A percentile compares a stretch with the other conserved stretches of the same genome.
phyloP scores from a whole-genome alignment of 2,888 invertebrate species.

The Mythimna impura region DNA sequence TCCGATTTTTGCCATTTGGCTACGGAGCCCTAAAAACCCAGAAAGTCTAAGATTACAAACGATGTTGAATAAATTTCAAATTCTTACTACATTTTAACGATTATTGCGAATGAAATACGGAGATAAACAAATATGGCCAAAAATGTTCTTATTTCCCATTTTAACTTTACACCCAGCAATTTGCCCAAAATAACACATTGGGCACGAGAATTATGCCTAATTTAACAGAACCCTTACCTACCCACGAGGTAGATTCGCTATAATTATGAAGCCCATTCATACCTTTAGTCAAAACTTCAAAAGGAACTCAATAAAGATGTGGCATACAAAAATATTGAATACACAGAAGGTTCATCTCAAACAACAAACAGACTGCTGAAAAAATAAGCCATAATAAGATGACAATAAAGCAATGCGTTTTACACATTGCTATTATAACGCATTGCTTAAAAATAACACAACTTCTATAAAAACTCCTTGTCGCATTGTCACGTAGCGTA shows the following conservation, averaged over 20 bases:
- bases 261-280: constrained; percentile 52
- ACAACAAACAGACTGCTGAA: no score
- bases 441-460: no score
- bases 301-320: constrained; percentile 30
- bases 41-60: not conserved
- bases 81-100: not conserved
- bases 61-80: not conserved
- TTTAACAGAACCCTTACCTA: constrained; percentile 41
- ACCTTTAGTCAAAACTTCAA: constrained; percentile 36
- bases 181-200: constrained; percentile 30
- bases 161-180: constrained; percentile 39
- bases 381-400: not conserved
- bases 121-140: constrained; percentile 4
- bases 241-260: constrained; percentile 37
- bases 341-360: constrained; percentile 21
- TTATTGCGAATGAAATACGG: not conserved
- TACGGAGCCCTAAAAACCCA: no score
- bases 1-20: no score
- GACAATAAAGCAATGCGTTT: not conserved
- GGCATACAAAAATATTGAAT: not conserved
- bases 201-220: constrained; percentile 37
- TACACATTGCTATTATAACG: no score
- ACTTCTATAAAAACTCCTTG: no score
- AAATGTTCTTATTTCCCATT: constrained; percentile 13
- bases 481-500: not conserved